phyloP scores from a whole-genome alignment of 2,113 vertebrate species.

The Dermatemys mawii region DNA sequence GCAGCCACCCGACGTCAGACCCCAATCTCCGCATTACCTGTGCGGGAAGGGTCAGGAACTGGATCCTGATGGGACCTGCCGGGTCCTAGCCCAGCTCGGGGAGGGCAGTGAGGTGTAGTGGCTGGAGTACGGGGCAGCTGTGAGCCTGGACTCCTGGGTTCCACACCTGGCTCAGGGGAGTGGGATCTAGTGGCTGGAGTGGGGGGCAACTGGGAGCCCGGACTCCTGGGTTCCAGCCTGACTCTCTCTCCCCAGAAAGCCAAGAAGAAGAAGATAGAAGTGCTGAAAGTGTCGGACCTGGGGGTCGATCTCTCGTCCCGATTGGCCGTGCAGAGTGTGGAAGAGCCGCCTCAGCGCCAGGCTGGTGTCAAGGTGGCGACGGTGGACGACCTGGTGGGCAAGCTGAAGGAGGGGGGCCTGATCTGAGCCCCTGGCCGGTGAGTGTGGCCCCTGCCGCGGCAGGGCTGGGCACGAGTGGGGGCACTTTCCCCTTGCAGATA shows the following conservation, averaged over 20 bases:
- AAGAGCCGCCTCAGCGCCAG: slow-evolving; percentile 87
- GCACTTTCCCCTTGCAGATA: neutral
- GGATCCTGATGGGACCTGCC: neutral
- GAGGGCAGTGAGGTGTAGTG: no score
- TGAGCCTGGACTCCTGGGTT: neutral
- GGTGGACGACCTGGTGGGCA: slow-evolving; percentile 85
- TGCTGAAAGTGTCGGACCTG: slow-evolving; percentile 84
- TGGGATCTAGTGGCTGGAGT: neutral
- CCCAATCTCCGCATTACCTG: no score
- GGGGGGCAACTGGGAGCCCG: neutral
- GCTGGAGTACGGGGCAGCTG: no score
- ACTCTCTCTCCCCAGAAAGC: slow-evolving; percentile 84
- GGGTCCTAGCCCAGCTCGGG: neutral
- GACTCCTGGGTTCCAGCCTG: neutral
- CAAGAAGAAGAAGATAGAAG: slow-evolving; percentile 92
- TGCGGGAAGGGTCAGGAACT: no score
- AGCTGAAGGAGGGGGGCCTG: slow-evolving; percentile 83
- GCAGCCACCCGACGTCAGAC: no score
- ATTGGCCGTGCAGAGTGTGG: slow-evolving; percentile 84
- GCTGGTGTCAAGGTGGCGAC: slow-evolving; percentile 90
- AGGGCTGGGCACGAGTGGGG: neutral
- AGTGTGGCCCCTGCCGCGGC: neutral
- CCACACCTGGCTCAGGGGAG: no score
- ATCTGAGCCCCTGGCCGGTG: slow-evolving; percentile 72
- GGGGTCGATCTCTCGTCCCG: slow-evolving; percentile 86